Evolutionary conservation across 2,797 vertebrate species (phyloP).

Genomic region (Capromys pilorides): DNA sequence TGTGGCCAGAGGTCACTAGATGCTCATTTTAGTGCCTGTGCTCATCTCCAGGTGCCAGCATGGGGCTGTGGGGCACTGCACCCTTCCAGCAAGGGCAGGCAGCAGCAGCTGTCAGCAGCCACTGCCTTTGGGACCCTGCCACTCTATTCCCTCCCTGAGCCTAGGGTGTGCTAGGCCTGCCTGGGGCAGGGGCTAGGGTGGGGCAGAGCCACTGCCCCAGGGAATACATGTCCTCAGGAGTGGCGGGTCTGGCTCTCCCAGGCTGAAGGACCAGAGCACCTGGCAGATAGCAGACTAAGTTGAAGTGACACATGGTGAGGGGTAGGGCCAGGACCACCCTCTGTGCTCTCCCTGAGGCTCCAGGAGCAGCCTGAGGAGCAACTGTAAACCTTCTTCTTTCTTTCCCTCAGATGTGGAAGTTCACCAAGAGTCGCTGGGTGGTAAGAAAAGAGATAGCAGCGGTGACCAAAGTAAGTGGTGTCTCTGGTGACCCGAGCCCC

Average conservation of each 20-base stretch:
- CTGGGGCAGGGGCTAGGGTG: too few species aligned
- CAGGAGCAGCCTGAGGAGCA: not conserved
- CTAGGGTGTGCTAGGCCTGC: not conserved
- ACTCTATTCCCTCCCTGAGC: not conserved
- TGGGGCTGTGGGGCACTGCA: too few species aligned
- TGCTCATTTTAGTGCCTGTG: not conserved
- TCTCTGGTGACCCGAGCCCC: not conserved
- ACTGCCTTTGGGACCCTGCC: too few species aligned
- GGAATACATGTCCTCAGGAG: not conserved
- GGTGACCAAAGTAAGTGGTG: constrained; percentile 92
- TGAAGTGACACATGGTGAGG: not conserved
- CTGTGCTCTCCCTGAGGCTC: not conserved
- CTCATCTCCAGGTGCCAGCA: too few species aligned
- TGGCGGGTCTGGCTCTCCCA: too few species aligned
- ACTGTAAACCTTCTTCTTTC: not conserved
- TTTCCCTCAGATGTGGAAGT: constrained; percentile 95
- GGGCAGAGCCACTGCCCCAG: not conserved
- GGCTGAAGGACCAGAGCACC: not conserved
- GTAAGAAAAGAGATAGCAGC: constrained; percentile 95
- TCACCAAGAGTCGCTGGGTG: constrained; percentile 94
- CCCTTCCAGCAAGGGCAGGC: too few species aligned
- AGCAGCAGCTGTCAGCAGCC: too few species aligned
- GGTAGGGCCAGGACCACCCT: not conserved
- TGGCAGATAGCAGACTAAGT: not conserved
- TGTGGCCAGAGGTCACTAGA: not conserved